A percentile compares a stretch with the other conserved stretches of the same genome.
phyloP scores from a whole-genome alignment of 2,888 invertebrate species.

The Diogma glabrata region DNA sequence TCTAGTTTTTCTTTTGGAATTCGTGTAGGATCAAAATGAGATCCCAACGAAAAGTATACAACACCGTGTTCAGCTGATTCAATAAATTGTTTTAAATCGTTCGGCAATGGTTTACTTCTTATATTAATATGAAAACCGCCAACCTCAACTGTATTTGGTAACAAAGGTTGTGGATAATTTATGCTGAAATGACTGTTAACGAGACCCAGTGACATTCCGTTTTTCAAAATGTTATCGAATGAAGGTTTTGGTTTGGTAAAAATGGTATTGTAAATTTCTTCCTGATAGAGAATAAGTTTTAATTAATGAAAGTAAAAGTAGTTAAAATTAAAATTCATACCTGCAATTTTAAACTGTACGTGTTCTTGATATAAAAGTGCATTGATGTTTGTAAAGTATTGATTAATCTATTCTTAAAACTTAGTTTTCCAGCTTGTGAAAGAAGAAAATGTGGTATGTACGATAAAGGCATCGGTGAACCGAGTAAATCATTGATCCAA shows the following conservation, averaged over 20 bases:
- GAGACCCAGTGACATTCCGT: constrained; percentile 28
- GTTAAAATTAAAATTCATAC: not conserved
- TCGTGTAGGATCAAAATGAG: constrained; percentile 27
- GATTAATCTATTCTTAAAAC: constrained; percentile 1
- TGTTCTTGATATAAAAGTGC: constrained; percentile 2
- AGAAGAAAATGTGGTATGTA: constrained; percentile 10
- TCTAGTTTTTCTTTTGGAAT: constrained; percentile 21
- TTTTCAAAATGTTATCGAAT: constrained; percentile 21
- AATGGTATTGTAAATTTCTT: constrained; percentile 24
- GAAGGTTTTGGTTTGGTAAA: constrained; percentile 27
- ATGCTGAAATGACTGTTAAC: constrained; percentile 33
- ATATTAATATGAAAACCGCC: constrained; percentile 35
- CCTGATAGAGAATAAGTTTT: not conserved
- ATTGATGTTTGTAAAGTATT: constrained; percentile 3
- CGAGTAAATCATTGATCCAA: constrained; percentile 9
- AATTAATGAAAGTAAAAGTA: no score
- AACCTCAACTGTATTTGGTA: constrained; percentile 35
- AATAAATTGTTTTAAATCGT: constrained; percentile 32
- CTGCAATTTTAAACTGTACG: not conserved
- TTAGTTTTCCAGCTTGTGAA: constrained; percentile 7
- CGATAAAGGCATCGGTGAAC: constrained; percentile 1
- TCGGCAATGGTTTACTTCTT: constrained; percentile 26
- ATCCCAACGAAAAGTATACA: constrained; percentile 41
- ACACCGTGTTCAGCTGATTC: constrained; percentile 36
- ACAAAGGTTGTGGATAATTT: constrained; percentile 30